Conservation (phyloP, 1,140 invertebrate genomes). For the Potamilus streckersoni region DNA sequence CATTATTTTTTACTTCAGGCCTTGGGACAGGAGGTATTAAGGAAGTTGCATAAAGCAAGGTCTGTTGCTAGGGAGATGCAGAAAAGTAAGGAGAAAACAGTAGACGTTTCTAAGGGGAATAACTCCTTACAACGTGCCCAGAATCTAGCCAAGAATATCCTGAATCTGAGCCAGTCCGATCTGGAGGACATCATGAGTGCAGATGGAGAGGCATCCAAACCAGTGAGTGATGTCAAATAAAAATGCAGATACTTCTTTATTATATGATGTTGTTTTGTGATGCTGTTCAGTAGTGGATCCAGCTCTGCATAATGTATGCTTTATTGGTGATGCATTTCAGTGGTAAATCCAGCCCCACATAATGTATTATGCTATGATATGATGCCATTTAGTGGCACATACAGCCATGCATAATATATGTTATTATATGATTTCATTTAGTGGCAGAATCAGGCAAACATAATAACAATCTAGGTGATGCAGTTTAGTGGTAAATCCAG, state of each 20-base stretch:
- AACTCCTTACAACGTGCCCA: conserved; percentile 54
- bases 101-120: conserved; percentile 16
- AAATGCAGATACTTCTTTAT: neutral
- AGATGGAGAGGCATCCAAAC: conserved; percentile 42
- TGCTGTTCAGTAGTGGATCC: neutral
- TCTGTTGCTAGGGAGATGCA: conserved; percentile 27
- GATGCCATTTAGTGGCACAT: neutral
- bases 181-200: conserved; percentile 65
- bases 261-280: neutral
- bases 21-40: conserved; percentile 49
- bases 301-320: neutral
- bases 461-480: too few species aligned
- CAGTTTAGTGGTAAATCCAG: too few species aligned
- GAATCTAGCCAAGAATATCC: conserved; percentile 57
- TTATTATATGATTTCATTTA: neutral
- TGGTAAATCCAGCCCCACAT: neutral
- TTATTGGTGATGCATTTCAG: neutral
- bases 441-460: too few species aligned
- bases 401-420: neutral
- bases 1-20: conserved; percentile 35
- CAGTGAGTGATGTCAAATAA: conserved; percentile 16
- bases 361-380: neutral
- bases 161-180: conserved; percentile 63
- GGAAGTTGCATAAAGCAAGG: conserved; percentile 40
- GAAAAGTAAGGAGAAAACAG: conserved; percentile 7